A percentile compares a stretch with the other conserved stretches of the same genome.
These are phyloP conservation scores for Caiman crocodilus DNA, from an alignment of 2,797 vertebrate genomes.

Conservation along the genomic window DNA sequence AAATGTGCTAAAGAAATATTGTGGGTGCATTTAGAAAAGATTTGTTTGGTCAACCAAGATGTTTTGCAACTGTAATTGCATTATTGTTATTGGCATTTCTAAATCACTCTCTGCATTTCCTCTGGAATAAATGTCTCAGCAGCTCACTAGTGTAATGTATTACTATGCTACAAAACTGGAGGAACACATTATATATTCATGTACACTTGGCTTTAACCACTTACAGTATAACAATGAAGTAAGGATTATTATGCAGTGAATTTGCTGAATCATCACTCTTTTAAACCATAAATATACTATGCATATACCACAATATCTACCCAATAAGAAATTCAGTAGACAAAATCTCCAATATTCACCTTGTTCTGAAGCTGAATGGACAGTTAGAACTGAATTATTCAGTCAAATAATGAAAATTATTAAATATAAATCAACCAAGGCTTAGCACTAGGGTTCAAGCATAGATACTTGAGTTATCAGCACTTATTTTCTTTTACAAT, in stretches of 20 bases:
- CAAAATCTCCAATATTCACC: neutral
- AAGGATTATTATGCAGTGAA: constrained; percentile 62
- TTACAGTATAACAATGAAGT: constrained; percentile 65
- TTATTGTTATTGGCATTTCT: constrained; percentile 75
- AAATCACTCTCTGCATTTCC: constrained; percentile 73
- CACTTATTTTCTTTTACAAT: neutral
- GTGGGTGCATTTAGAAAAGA: constrained; percentile 73
- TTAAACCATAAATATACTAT: constrained; percentile 65
- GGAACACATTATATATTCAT: constrained; percentile 70
- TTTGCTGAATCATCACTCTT: constrained; percentile 67
- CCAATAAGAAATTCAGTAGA: constrained; percentile 39
- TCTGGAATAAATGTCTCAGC: constrained; percentile 75
- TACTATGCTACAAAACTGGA: constrained; percentile 68
- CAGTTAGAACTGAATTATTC: constrained; percentile 40
- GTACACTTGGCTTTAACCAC: constrained; percentile 68
- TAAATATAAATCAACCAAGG: neutral
- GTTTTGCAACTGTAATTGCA: constrained; percentile 74
- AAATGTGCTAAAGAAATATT: constrained; percentile 76
- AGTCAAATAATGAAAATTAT: constrained; percentile 24
- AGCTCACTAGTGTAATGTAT: constrained; percentile 70
- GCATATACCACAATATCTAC: constrained; percentile 39
- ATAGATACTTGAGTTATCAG: neutral
- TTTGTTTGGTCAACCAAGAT: constrained; percentile 75
- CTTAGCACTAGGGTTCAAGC: neutral
- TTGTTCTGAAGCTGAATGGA: constrained; percentile 45